phyloP scores from a whole-genome alignment of 2,113 vertebrate genomes.

The Daboia siamensis region DNA sequence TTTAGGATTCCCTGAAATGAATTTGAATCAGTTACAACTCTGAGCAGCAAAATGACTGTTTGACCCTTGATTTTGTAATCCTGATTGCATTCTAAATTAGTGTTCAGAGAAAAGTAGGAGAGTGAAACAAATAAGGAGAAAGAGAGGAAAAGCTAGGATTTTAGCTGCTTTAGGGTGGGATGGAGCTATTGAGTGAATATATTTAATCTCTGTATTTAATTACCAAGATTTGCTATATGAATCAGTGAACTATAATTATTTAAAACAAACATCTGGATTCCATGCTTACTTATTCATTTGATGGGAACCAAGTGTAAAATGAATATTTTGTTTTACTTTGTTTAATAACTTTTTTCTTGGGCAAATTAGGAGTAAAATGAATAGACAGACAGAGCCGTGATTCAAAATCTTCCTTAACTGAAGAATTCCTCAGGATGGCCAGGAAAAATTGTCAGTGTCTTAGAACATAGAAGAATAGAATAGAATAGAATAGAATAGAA shows the following conservation, averaged over 20 bases:
- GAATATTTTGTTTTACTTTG: not conserved
- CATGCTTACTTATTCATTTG: not conserved
- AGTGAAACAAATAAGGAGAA: constrained; percentile 32
- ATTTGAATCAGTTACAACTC: constrained; percentile 66
- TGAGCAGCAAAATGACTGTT: constrained; percentile 58
- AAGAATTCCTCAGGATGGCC: not conserved
- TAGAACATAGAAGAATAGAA: not conserved
- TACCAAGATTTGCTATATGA: constrained; percentile 31
- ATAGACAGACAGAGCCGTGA: not conserved
- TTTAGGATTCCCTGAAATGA: constrained; percentile 58
- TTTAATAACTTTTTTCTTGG: not conserved
- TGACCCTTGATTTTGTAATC: constrained; percentile 41
- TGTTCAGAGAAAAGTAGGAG: constrained; percentile 59
- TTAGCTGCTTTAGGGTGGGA: constrained; percentile 22
- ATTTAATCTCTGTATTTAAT: constrained; percentile 21
- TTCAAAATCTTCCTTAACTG: not conserved
- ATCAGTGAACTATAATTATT: constrained; percentile 24
- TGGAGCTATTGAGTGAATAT: constrained; percentile 29
- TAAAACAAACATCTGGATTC: constrained; percentile 17
- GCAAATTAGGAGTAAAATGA: not conserved
- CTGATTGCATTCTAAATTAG: constrained; percentile 59
- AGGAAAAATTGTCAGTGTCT: not conserved
- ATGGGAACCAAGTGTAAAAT: not conserved
- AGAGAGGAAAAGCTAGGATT: constrained; percentile 28
- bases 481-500: no score